Evolutionary conservation across 2,113 vertebrate species (phyloP), one percentile per base, ranked within the genome.

Genomic region (Poeciliopsis turrubarensis): DNA sequence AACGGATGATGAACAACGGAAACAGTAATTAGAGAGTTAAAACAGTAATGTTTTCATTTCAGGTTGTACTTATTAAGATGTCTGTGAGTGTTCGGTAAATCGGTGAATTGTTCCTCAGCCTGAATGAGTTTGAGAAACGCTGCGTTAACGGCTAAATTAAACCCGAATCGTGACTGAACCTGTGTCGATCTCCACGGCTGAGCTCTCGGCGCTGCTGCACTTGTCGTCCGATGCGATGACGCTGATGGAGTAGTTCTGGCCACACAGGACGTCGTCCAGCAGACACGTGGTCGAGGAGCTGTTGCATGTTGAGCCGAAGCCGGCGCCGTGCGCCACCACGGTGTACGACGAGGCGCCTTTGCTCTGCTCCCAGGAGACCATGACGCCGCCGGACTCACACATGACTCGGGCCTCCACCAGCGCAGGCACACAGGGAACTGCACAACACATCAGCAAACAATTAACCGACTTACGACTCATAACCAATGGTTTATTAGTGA

Each of bases 281-380:
- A 81, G 60, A 68, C 94, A 95, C 2, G 84, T 63, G 0, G 91
- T 91, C 0, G 54, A 51, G 7, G 0, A 92, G 86, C 82, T 92
- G 75, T 82, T 89, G 75, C 93, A 93, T 0, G 47, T 65, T 17
- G 89, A 84, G 0, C 22, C 26, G 9, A 90, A 92, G 51, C 94
- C 95, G 0, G 78, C 84, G 3, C 15, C 90, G 39, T 86, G 89
- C 57, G 93, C 93, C 0, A 92, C 26, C 4, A 81, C 63, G 0
- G 51, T 83, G 85, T 96, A 96, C 0, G 67, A 86, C 0, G 31
- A 41, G 1, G 94, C 94, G 29, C 94, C 95, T 65, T 67, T 76
- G 68, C 93, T 94, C 26, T 80, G 76, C 77, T 93, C 89, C 95
- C 95, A 96, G 30, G 89, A 87, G 39, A 94, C 85, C 0, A 82